Evolutionary conservation across 35 echinoderm and acorn worm species (phyloP), one percentile per base, ranked within the genome.

Genomic region (Stichopus chloronotus): DNA sequence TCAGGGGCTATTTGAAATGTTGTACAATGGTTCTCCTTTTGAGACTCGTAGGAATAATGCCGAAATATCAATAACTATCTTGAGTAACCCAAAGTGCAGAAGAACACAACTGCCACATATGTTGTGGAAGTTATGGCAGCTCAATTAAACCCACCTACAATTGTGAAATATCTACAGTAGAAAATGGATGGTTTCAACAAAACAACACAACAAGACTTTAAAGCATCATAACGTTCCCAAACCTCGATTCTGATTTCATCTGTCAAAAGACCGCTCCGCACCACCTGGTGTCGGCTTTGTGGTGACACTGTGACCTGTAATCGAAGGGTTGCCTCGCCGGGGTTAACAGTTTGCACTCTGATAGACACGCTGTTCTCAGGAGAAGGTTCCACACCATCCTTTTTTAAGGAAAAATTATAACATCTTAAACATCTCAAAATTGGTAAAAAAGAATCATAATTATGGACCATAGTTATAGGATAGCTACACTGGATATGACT

Each of bases 231-330:
- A 25, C 21, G 84, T 10, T 14, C 8, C 23, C 30, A 61, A 3
- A 93, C 59, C 71, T 87, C 89, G 21, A 99, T 93, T 83, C 95
- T 95, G 6, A 99, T 96, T 84, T 99, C 97, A 76, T 99, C 97
- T 19, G 94, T 94, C 25, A 99, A 89, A 4, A 96, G 56, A 5
- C 55, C 88, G 59, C 93, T 94, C 68, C 90, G 91, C 5, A 77
- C 11, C 23, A 93, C 87, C 90, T 99, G 97, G 8, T 93, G 88
- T n/a, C 24, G 21, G 52, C 92, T 92, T 11, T 65, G 63, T 56
- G 86, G 82, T 17, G 68, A 54, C 52, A 92, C 71, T 4, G 93
- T 84, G 6, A 95, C 97, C 59, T 94, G 90, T 4, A 99, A 91
- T 71, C 92, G 86, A 11, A 99, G 88, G 13, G 92, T 81, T 2